A percentile compares a stretch with the other conserved stretches of the same genome.
Evolutionary conservation across 2,888 invertebrate species (phyloP).

Genomic region (Monoplex corrugatus): DNA sequence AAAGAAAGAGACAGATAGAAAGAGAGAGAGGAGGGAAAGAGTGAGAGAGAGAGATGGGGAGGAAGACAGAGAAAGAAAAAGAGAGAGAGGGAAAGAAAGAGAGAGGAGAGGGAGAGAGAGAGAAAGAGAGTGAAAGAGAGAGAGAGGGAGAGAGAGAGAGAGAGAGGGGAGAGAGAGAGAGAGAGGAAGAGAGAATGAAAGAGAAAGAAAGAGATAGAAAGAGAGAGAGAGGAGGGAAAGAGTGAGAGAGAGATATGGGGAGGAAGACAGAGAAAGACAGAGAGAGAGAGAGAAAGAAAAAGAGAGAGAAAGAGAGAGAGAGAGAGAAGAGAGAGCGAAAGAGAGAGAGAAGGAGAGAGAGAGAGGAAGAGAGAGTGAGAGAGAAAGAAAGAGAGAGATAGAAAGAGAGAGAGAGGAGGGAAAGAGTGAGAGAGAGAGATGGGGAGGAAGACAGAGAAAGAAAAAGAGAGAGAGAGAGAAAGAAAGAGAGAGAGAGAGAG

Average conservation of each 20-base stretch:
- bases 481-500: not conserved
- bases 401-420: no score
- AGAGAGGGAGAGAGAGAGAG: not conserved
- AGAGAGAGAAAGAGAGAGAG: not conserved
- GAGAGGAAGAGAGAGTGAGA: not conserved
- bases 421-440: not conserved
- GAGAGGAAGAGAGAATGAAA: not conserved
- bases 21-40: no score
- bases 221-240: not conserved
- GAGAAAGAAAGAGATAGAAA: not conserved
- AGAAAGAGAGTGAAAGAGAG: not conserved
- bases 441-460: not conserved
- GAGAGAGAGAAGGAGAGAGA: not conserved
- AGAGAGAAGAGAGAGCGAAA: not conserved
- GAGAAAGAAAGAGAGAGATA: not conserved
- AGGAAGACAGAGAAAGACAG: no score
- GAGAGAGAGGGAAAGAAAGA: no score
- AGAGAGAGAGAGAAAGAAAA: not conserved
- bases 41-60: no score
- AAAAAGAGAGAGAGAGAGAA: not conserved
- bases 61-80: no score
- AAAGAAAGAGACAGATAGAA: no score
- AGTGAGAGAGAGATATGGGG: no score
- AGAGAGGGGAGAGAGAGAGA: not conserved
- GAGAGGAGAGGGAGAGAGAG: no score